Evolutionary conservation across 2,888 invertebrate genomes (phyloP).

Genomic region (Heliconius erato): DNA sequence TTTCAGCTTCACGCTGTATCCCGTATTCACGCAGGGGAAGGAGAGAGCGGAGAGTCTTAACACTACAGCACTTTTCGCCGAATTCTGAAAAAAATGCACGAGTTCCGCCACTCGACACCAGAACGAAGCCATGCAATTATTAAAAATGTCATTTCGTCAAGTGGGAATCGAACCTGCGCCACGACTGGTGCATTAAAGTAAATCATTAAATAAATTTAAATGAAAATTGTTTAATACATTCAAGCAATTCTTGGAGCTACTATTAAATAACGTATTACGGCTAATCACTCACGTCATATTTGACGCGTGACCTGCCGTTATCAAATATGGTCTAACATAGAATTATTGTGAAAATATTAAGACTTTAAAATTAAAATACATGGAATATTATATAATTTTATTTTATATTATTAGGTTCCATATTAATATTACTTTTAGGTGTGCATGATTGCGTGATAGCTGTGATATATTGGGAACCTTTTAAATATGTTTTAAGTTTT

Average conservation of each 20-base stretch:
- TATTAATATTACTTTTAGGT: not conserved
- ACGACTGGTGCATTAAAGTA: no score
- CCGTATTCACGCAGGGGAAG: no score
- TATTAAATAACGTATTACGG: not conserved
- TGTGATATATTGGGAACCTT: not conserved
- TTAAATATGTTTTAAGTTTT: no score
- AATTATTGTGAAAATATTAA: constrained; percentile 38
- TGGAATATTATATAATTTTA: not conserved
- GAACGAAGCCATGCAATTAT: no score
- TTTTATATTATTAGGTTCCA: not conserved
- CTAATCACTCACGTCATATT: constrained; percentile 21
- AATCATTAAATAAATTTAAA: no score
- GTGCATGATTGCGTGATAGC: constrained; percentile 18
- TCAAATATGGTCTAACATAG: constrained; percentile 14
- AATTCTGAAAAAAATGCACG: no score
- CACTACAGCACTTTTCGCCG: no score
- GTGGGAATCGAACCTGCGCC: no score
- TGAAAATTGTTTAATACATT: not conserved
- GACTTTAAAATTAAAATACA: constrained; percentile 20
- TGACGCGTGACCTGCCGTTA: constrained; percentile 28
- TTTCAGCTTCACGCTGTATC: no score
- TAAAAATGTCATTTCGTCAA: no score
- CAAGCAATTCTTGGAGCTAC: not conserved
- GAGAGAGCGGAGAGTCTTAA: no score
- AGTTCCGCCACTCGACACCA: no score